A percentile compares a stretch with the other conserved stretches of the same genome.
Evolutionary conservation across 2,113 vertebrate genomes (phyloP).

Genomic region (Phaethornis superciliosus): DNA sequence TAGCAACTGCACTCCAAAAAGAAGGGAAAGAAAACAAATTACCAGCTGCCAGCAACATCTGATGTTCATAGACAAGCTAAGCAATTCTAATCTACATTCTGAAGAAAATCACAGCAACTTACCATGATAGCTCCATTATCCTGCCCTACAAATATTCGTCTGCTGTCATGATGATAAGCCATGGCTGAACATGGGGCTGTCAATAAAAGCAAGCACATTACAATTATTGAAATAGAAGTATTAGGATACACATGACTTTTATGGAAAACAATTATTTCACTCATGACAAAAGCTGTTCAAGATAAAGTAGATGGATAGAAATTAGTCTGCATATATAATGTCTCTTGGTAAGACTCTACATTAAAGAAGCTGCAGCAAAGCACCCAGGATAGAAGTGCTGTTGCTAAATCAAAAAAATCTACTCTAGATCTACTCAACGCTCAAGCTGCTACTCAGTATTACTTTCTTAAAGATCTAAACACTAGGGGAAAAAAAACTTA

Average conservation of each 20-base stretch:
- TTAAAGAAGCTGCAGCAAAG: neutral
- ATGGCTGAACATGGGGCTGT: conserved; percentile 92
- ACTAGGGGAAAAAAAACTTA: neutral
- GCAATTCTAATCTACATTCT: neutral
- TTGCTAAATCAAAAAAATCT: neutral
- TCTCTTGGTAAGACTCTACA: neutral
- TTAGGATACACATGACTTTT: neutral
- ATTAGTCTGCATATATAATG: neutral
- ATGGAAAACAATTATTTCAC: neutral
- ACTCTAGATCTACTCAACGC: neutral
- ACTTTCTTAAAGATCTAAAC: neutral
- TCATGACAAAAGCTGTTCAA: neutral
- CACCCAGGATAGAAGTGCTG: too few species aligned
- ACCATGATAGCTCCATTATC: conserved; percentile 96
- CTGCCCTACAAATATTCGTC: conserved; percentile 94
- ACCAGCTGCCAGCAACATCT: neutral
- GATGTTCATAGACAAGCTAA: neutral
- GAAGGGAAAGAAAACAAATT: neutral
- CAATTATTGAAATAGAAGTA: neutral
- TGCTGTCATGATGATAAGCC: conserved; percentile 95
- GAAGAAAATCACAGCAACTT: conserved; percentile 59
- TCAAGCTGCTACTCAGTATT: neutral
- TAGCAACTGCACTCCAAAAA: neutral
- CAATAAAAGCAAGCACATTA: neutral
- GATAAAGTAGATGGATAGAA: neutral